These are phyloP conservation scores for Rhabdornis inornatus DNA, from an alignment of 2,113 vertebrate species.

Conservation along the genomic window DNA sequence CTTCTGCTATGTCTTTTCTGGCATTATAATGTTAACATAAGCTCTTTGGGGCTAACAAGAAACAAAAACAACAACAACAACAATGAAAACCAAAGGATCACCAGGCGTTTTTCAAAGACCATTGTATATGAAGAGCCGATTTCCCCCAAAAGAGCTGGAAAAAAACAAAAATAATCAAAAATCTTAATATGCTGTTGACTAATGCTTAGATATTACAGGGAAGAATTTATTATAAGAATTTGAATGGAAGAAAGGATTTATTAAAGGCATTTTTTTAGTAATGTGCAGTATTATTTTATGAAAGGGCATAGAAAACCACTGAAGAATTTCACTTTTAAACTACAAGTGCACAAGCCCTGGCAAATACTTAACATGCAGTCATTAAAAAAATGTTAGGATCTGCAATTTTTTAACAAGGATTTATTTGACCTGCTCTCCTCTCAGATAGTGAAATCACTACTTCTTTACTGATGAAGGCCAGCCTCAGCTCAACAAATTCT, in stretches of 20 bases:
- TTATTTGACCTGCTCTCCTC: background rate
- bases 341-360: background rate
- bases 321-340: background rate
- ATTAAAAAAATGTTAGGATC: background rate
- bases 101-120: background rate
- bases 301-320: background rate
- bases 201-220: background rate
- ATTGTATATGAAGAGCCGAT: fast-evolving
- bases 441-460: background rate
- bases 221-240: background rate
- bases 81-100: background rate
- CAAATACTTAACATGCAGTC: background rate
- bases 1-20: background rate
- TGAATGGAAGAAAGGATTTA: background rate
- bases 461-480: background rate
- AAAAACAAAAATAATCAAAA: background rate
- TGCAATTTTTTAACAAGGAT: background rate
- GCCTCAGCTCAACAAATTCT: background rate
- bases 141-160: background rate
- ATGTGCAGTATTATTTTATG: background rate
- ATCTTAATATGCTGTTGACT: background rate
- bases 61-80: background rate
- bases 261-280: background rate
- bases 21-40: background rate
- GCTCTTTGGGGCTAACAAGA: background rate